Evolutionary conservation across 1,140 invertebrate genomes (phyloP), one percentile per base, ranked within the genome.

Genomic region (Conus ventricosus): DNA sequence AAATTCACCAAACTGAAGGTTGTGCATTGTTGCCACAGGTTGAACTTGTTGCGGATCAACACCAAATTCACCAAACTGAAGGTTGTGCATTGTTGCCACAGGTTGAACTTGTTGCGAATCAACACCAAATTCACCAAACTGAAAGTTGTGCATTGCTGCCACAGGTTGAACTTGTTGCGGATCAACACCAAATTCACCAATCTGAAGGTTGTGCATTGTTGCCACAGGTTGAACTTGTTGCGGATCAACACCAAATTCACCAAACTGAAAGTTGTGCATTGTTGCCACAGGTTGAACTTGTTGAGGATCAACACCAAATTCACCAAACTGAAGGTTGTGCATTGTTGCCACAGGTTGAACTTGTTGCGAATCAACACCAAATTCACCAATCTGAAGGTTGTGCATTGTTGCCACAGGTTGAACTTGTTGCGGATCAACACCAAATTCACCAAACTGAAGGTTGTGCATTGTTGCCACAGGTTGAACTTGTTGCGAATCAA

Each of bases 81-180:
- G 57, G 91, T 63, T 11, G 60, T 15, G 60, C 17, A 75, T n/a
- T 75, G 20, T 23, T 39, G 5, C 11, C 15, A n/a, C 87, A 95
- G 94, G 90, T 90, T 94, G 78, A 92, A 93, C 89, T 89, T 95
- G 55, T 60, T 95, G 15, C 88, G 92, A 82, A 93, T 89, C 85
- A 94, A 88, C 92, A 92, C 11, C 60, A 88, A 67, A 90, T 94
- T n/a, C 89, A 84, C 92, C 11, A 94, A 92, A 76, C 60, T 90
- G 67, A 93, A 92, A 57, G 91, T 63, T 11, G 60, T 15, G 60
- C 17, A 75, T n/a, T 75, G 20, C 4, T 39, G 5, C 11, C 15
- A n/a, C 87, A 95, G 94, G 90, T 90, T 94, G 78, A 92, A 93
- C 89, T 89, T 95, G 55, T 60, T 95, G 15, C 88, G 92, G 80